Evolutionary conservation across 2,888 invertebrate genomes (phyloP).

Genomic region (Athalia cordata): DNA sequence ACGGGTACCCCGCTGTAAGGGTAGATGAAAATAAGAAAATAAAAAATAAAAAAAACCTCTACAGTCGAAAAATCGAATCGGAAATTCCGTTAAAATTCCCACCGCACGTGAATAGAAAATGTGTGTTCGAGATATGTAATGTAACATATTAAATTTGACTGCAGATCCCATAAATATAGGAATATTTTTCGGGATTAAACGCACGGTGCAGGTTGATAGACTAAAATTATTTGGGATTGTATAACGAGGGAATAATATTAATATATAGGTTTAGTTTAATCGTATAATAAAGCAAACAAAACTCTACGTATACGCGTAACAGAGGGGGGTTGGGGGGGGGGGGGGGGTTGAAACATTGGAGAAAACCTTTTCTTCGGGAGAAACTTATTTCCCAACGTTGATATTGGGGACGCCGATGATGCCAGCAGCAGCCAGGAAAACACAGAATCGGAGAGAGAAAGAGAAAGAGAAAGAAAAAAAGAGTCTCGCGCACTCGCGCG

Average conservation of each 20-base stretch:
- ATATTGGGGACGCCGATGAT: slow-evolving; percentile 39
- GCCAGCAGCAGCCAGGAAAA: slow-evolving; percentile 1
- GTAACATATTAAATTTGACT: not conserved
- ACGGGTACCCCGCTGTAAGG: not conserved
- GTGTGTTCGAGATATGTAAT: not conserved
- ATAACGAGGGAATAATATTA: no score
- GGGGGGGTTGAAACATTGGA: not conserved
- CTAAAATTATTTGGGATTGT: no score
- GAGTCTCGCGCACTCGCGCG: not conserved
- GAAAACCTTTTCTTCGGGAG: not conserved
- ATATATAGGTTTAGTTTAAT: no score
- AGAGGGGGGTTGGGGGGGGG: no score
- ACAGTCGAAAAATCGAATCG: not conserved
- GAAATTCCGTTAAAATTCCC: not conserved
- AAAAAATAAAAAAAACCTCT: not conserved
- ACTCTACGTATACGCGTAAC: no score
- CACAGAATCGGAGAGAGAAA: slow-evolving; percentile 1
- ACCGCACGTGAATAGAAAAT: not conserved
- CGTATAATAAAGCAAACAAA: no score
- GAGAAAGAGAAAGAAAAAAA: slow-evolving; percentile 6
- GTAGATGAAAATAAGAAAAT: not conserved
- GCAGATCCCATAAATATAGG: not conserved
- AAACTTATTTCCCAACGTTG: slow-evolving; percentile 26
- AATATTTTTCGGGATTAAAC: not conserved
- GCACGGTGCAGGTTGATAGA: no score